Evolutionary conservation across 2,113 vertebrate species (phyloP), one percentile per base, ranked within the genome.

Genomic region (Haemorhous mexicanus): DNA sequence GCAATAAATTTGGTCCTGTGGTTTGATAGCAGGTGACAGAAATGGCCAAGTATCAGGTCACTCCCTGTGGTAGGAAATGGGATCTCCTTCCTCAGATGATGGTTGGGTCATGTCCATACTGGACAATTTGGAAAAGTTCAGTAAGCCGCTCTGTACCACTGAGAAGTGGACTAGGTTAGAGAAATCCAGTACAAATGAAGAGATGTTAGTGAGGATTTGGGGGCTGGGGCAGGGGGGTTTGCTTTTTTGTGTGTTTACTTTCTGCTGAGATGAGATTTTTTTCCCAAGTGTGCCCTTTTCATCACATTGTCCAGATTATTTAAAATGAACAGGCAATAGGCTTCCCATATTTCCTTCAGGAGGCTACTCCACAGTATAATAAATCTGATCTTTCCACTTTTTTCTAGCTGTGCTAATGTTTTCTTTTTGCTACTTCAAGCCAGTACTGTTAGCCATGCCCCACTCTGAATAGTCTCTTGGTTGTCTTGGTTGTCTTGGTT

Each of bases 101-200:
- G 5, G 5, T 16, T 21, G 39, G 11, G 28, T 89, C 1, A 1
- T 1, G 3, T 55, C 4, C 2, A 2, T 1, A 2, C 13, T 52
- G 56, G 23, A 66, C 39, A 62, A 53, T 50, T 62, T 62, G 43
- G 8, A 33, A 49, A 93, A 89, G 49, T 35, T 82, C 37, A 62
- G 20, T 9, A 58, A 75, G 27, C 5, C 11, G 22, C 20, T 63
- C 24, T 56, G 26, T 10, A 66, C 32, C 32, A 20, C 33, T 62
- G 50, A 27, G 28, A 78, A 55, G 13, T 73, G 67, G 46, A 49
- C 20, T 37, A 59, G 9, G 5, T 70, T 61, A 52, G 46, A 64
- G 17, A 68, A 62, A 76, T 49, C 8, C 10, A 39, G 18, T 30
- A 30, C 15, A 69, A 53, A 83, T 66, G 6, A 73, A 58, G 21